A percentile compares a stretch with the other conserved stretches of the same genome.
Evolutionary conservation across 2,888 invertebrate species (phyloP).

Genomic region (Limenitis camilla): DNA sequence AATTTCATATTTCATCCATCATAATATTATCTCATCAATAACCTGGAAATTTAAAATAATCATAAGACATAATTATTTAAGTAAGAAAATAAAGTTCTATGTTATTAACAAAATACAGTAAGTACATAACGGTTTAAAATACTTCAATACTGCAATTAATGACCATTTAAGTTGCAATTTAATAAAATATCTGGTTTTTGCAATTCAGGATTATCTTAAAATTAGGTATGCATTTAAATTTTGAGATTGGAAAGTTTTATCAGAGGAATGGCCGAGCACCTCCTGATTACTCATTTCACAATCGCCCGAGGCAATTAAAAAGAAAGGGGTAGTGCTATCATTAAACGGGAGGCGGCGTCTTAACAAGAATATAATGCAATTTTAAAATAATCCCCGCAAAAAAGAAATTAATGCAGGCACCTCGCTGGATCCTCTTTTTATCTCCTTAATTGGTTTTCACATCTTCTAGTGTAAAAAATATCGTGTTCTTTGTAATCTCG

Average conservation of each 20-base stretch:
- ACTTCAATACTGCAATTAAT: too few species aligned
- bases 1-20: too few species aligned
- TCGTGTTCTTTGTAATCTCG: constrained; percentile 74
- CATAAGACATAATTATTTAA: too few species aligned
- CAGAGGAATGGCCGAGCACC: constrained; percentile 57
- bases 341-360: constrained; percentile 67
- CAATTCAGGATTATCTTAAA: neutral
- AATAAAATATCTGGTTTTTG: neutral
- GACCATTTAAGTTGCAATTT: neutral
- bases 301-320: constrained; percentile 72
- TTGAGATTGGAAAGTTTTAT: constrained; percentile 54
- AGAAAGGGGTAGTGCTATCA: constrained; percentile 72
- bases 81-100: too few species aligned
- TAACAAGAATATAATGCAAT: constrained; percentile 76
- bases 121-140: too few species aligned
- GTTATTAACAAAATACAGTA: too few species aligned
- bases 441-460: constrained; percentile 76
- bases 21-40: too few species aligned
- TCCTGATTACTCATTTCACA: constrained; percentile 71
- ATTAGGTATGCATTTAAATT: constrained; percentile 33
- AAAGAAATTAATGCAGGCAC: constrained; percentile 75
- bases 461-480: constrained; percentile 74
- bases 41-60: too few species aligned
- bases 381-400: constrained; percentile 75
- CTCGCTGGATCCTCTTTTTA: constrained; percentile 73